Percentiles rank a stretch among this genome's conserved stretches.
Evolutionary conservation across 2,113 vertebrate species (phyloP).

Genomic region (Cathartes aura): DNA sequence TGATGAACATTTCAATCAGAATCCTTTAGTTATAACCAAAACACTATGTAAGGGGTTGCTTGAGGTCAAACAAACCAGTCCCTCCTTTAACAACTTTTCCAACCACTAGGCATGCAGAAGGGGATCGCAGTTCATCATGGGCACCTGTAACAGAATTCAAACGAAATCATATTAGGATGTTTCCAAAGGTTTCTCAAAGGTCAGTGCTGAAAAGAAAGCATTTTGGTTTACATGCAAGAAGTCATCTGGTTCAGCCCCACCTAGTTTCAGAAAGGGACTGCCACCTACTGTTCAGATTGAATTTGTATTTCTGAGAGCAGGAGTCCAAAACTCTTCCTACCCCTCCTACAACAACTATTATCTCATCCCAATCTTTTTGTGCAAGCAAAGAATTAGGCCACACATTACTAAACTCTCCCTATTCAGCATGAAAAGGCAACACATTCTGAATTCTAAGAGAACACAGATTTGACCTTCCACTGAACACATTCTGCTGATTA

Average conservation of each 20-base stretch:
- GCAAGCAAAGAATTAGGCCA: background rate
- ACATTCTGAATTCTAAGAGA: background rate
- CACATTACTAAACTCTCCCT: background rate
- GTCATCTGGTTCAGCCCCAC: background rate
- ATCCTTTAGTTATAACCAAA: background rate
- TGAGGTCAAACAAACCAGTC: conserved; percentile 95
- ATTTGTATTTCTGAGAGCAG: background rate
- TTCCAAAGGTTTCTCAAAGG: background rate
- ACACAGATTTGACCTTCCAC: background rate
- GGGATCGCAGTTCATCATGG: conserved; percentile 86
- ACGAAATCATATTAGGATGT: background rate
- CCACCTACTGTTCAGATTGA: background rate
- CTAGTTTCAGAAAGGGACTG: background rate
- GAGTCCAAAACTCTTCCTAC: background rate
- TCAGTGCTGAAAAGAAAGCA: background rate
- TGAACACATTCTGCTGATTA: background rate
- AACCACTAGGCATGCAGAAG: conserved; percentile 92
- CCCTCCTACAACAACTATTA: background rate
- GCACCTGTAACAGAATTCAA: conserved; percentile 78
- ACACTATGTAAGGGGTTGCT: conserved; percentile 88
- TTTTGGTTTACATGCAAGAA: background rate
- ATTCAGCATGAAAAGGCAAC: background rate
- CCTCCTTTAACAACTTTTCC: conserved; percentile 95
- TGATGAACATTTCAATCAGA: background rate
- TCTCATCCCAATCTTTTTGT: background rate